A percentile compares a stretch with the other conserved stretches of the same genome.
phyloP scores from a whole-genome alignment of 64 coral and sea anemone species.

The Catalaphyllia jardinei region DNA sequence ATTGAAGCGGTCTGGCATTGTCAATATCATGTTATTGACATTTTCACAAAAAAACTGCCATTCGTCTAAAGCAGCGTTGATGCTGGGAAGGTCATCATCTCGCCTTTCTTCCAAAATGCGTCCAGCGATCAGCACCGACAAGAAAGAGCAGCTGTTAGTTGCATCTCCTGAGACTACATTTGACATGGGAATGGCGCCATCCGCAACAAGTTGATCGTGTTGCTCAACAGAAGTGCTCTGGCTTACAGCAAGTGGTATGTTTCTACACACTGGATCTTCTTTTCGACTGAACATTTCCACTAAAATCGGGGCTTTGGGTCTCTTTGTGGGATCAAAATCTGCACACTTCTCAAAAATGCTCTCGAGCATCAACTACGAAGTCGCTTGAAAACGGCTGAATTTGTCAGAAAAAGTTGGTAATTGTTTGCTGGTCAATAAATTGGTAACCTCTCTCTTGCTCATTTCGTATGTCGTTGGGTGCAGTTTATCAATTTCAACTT shows the following conservation, averaged over 20 bases:
- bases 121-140: slow-evolving; percentile 28
- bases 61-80: slow-evolving; percentile 44
- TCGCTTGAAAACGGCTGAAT: slow-evolving; percentile 52
- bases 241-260: slow-evolving; percentile 56
- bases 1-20: slow-evolving; percentile 41
- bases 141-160: slow-evolving; percentile 14
- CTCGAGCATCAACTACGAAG: slow-evolving; percentile 11
- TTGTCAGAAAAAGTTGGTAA: slow-evolving; percentile 44
- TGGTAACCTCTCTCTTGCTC: slow-evolving; percentile 32
- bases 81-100: slow-evolving; percentile 24
- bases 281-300: slow-evolving; percentile 20
- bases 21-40: slow-evolving; percentile 23
- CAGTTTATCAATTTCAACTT: slow-evolving; percentile 48
- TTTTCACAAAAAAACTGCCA: slow-evolving; percentile 32
- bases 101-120: slow-evolving; percentile 33
- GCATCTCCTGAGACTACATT: slow-evolving; percentile 8
- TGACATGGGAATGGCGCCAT: not conserved
- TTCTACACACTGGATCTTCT: slow-evolving; percentile 19
- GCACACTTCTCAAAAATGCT: not conserved
- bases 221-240: slow-evolving; percentile 47
- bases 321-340: no score
- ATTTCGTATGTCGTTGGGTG: slow-evolving; percentile 26
- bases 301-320: no score
- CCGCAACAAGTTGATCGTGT: slow-evolving; percentile 37
- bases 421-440: slow-evolving; percentile 18